Percentiles rank a stretch among this genome's conserved stretches.
Evolutionary conservation across 2,113 vertebrate species (phyloP).

Genomic region (Psilopogon haemacephalus): DNA sequence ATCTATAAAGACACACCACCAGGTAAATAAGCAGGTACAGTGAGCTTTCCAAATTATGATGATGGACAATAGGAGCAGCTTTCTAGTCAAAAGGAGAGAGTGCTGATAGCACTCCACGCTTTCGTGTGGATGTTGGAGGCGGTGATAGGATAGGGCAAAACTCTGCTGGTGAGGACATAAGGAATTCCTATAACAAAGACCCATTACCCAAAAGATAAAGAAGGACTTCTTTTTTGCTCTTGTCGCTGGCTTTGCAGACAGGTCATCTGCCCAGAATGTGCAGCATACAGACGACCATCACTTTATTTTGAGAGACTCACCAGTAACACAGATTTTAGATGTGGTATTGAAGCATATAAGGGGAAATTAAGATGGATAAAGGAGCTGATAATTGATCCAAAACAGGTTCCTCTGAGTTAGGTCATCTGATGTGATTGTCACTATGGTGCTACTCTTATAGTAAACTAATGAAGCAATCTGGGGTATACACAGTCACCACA

Average conservation of each 20-base stretch:
- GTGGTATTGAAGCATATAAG: background rate
- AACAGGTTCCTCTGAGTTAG: background rate
- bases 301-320: background rate
- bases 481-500: background rate
- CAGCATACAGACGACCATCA: background rate
- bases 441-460: background rate
- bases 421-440: background rate
- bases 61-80: background rate
- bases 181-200: background rate
- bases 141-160: background rate
- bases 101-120: background rate
- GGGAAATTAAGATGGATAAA: background rate
- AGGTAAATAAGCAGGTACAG: background rate
- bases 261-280: accelerated
- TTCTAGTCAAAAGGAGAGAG: background rate
- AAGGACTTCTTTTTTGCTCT: background rate
- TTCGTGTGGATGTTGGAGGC: background rate
- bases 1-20: background rate
- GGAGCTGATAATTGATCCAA: background rate
- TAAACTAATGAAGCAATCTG: background rate
- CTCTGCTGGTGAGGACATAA: background rate
- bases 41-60: background rate
- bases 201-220: background rate
- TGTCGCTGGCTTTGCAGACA: background rate
- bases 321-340: background rate